Conservation (phyloP, 2,888 invertebrate species). For the Drosophila demipolita region DNA sequence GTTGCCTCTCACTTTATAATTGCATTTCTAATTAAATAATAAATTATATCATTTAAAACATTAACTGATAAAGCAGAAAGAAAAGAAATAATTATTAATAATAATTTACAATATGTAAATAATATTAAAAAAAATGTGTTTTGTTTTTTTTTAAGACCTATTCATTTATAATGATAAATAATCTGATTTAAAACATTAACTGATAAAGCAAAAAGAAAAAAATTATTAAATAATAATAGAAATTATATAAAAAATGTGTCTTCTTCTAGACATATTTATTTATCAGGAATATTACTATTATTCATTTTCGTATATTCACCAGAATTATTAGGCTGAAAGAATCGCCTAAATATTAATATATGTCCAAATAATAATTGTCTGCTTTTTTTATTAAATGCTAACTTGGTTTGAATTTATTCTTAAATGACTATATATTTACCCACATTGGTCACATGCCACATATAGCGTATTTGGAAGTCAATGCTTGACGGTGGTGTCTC, state of each 20-base stretch:
- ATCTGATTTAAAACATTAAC: not conserved
- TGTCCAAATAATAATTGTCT: not conserved
- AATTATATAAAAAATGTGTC: not conserved
- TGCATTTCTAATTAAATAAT: not conserved
- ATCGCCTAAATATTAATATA: not conserved
- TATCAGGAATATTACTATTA: not conserved
- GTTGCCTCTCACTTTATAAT: not conserved
- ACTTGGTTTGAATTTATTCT: not conserved
- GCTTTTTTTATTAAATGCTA: not conserved
- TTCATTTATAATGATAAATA: not conserved
- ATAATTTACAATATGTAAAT: too few species aligned
- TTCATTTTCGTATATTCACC: not conserved
- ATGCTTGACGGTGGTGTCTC: not conserved
- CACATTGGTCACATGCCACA: not conserved
- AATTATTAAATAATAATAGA: not conserved
- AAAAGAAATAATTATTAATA: not conserved
- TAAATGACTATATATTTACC: not conserved
- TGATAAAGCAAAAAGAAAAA: not conserved
- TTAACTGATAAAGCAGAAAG: not conserved
- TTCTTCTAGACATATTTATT: not conserved
- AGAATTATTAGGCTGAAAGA: not conserved
- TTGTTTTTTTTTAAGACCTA: too few species aligned
- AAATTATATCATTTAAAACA: not conserved
- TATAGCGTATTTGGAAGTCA: not conserved
- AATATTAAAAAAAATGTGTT: too few species aligned